Percentiles rank a stretch among this genome's conserved stretches.
Evolutionary conservation across 2,113 vertebrate genomes (phyloP).

Genomic region (Pongo abelii): DNA sequence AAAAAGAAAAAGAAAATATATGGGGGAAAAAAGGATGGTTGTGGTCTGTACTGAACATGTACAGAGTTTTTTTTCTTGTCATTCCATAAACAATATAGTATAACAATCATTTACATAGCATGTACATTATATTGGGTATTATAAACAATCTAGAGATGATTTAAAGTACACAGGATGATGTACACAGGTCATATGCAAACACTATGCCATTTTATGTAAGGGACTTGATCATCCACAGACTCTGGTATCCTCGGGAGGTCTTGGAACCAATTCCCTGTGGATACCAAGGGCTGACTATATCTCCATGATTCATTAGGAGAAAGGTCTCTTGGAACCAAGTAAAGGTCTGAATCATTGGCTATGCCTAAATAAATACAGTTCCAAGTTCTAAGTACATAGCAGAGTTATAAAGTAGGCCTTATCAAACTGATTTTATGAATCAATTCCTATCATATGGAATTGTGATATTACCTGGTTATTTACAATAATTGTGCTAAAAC

Average conservation of each 20-base stretch:
- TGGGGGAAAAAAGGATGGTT: neutral
- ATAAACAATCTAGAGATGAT: neutral
- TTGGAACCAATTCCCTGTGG: neutral
- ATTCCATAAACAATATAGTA: neutral
- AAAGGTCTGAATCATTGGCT: neutral
- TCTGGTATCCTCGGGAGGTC: neutral
- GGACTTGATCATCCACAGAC: neutral
- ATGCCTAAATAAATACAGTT: neutral
- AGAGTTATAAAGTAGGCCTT: neutral
- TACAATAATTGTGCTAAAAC: neutral
- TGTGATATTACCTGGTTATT: neutral
- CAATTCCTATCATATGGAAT: neutral
- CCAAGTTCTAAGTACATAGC: neutral
- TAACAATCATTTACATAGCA: neutral
- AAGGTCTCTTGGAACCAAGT: neutral
- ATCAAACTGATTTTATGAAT: neutral
- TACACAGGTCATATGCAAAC: neutral
- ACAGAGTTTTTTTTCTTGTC: neutral
- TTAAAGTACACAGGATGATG: neutral
- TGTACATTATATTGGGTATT: neutral
- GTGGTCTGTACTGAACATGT: neutral
- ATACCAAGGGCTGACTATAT: neutral
- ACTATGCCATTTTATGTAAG: neutral
- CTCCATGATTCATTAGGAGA: neutral
- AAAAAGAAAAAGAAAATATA: too few species aligned